These are phyloP conservation scores for Melinaea marsaeus DNA, from an alignment of 2,888 invertebrate species.

Conservation along the genomic window DNA sequence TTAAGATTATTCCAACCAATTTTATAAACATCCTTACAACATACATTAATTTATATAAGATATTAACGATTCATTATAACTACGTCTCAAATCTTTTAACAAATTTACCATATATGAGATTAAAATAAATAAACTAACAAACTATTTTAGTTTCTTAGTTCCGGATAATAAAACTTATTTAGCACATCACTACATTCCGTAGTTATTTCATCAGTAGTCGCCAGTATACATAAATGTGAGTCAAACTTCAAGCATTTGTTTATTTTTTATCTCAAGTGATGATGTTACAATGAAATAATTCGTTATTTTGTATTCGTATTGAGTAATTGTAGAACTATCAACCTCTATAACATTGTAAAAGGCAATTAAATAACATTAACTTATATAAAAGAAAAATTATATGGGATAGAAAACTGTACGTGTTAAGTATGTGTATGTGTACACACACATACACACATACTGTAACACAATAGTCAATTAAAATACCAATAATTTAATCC, in stretches of 20 bases:
- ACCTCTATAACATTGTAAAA: too few relatives aligned
- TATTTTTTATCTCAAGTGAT: conserved; percentile 16
- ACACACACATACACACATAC: too few relatives aligned
- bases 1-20: conserved; percentile 33
- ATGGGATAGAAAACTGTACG: too few relatives aligned
- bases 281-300: background rate
- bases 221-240: conserved; percentile 39
- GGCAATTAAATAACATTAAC: too few relatives aligned
- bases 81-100: background rate
- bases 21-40: conserved; percentile 23
- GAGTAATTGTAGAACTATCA: too few relatives aligned
- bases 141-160: background rate
- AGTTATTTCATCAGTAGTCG: conserved; percentile 17
- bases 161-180: conserved; percentile 10
- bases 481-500: too few relatives aligned
- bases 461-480: too few relatives aligned
- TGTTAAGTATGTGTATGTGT: too few relatives aligned
- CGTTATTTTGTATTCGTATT: too few relatives aligned
- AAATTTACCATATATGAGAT: background rate
- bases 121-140: background rate
- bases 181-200: conserved; percentile 13
- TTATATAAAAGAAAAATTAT: too few relatives aligned
- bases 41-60: conserved; percentile 13
- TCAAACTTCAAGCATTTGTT: conserved; percentile 30
- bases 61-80: conserved; percentile 9